phyloP scores from a whole-genome alignment of 53 echinoderm and acorn worm species.

The Actinopyga echinites region DNA sequence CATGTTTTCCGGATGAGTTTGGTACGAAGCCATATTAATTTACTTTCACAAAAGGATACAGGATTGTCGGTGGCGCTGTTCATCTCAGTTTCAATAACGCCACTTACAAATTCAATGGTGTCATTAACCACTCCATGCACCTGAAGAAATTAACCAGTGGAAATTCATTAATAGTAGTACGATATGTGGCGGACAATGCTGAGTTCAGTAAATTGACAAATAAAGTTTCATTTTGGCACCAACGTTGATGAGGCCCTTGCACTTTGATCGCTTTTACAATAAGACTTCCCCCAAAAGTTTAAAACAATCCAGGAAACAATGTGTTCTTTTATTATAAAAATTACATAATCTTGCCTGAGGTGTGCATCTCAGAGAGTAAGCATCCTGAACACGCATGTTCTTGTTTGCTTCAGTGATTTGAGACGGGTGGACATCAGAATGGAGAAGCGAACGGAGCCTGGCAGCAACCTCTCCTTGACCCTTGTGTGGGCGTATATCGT shows the following conservation, averaged over 20 bases:
- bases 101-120: constrained; percentile 85
- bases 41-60: constrained; percentile 66
- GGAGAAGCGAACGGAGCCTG: constrained; percentile 64
- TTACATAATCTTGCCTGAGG: constrained; percentile 66
- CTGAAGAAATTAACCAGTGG: constrained; percentile 22
- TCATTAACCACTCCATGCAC: constrained; percentile 89
- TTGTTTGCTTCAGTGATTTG: constrained; percentile 69
- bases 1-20: neutral
- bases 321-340: no score
- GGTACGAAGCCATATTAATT: neutral
- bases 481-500: constrained; percentile 67
- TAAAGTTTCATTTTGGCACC: no score
- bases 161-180: neutral
- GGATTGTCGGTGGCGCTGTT: constrained; percentile 87
- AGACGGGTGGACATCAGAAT: constrained; percentile 69
- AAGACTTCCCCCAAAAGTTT: no score
- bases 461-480: constrained; percentile 71
- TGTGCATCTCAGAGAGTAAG: constrained; percentile 76
- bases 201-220: no score
- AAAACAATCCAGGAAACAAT: no score
- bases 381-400: constrained; percentile 74
- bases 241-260: no score
- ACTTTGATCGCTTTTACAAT: no score
- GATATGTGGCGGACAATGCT: no score
- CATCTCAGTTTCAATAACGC: constrained; percentile 75